phyloP scores from a whole-genome alignment of 2,113 vertebrate species.

The Hippocampus mohnikei region DNA sequence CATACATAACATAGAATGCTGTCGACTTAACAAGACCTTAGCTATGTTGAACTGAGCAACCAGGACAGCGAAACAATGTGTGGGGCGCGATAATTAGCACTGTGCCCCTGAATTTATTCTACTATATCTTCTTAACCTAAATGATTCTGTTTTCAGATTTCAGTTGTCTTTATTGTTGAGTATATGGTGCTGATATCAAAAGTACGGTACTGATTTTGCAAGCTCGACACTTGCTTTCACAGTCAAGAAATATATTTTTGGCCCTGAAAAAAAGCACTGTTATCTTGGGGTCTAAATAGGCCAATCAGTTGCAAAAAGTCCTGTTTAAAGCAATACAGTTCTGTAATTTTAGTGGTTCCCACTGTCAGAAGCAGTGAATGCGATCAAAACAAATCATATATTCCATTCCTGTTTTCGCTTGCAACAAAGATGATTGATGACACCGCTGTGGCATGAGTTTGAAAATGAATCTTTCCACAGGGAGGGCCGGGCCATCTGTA shows the following conservation, averaged over 20 bases:
- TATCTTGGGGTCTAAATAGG: not conserved
- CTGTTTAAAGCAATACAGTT: not conserved
- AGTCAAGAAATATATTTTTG: not conserved
- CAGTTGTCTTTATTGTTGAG: not conserved
- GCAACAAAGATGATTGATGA: not conserved
- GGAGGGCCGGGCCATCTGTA: constrained; percentile 94
- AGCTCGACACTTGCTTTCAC: not conserved
- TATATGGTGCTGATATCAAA: not conserved
- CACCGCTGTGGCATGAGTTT: not conserved
- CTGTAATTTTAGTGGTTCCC: not conserved
- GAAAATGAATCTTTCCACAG: constrained; percentile 60
- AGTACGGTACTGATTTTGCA: not conserved
- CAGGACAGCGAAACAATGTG: not conserved
- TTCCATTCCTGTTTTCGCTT: not conserved
- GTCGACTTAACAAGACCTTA: not conserved
- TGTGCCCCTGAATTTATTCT: not conserved
- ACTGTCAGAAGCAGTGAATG: not conserved
- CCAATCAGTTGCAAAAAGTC: not conserved
- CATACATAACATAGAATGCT: not conserved
- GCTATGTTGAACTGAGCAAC: not conserved
- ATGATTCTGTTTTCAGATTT: not conserved
- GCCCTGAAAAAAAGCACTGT: not conserved
- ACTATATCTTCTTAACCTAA: not conserved
- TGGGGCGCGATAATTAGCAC: no score
- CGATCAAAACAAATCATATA: not conserved